phyloP scores from a whole-genome alignment of 2,113 vertebrate genomes.

The Prinia subflava region DNA sequence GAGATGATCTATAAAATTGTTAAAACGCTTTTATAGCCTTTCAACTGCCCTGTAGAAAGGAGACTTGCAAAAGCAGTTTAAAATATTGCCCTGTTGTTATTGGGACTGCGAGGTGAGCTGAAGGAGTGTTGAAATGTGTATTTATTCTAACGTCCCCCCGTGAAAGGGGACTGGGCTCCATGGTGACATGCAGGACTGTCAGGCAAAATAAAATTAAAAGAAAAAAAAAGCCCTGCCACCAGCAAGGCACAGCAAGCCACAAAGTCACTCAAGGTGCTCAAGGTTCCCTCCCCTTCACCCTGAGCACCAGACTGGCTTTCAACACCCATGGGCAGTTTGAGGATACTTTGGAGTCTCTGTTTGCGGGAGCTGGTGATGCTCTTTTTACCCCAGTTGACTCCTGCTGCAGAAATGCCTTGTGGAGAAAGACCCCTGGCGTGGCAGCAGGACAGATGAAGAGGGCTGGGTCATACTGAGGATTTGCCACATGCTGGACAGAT shows the following conservation, averaged over 20 bases:
- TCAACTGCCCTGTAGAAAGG: constrained; percentile 32
- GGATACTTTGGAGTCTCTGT: not conserved
- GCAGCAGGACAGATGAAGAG: not conserved
- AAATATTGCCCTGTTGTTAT: not conserved
- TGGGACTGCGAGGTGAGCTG: constrained; percentile 5
- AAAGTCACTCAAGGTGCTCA: not conserved
- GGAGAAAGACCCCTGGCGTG: not conserved
- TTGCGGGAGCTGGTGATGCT: not conserved
- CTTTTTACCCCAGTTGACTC: not conserved
- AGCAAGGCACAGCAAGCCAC: not conserved
- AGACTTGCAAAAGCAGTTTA: constrained; percentile 42
- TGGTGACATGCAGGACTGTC: not conserved
- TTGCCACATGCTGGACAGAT: not conserved
- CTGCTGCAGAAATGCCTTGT: not conserved
- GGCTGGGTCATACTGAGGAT: not conserved
- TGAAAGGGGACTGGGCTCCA: not conserved
- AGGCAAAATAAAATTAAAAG: not conserved
- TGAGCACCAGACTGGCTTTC: not conserved
- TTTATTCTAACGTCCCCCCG: not conserved
- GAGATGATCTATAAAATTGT: constrained; percentile 31
- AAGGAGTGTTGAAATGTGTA: constrained; percentile 11
- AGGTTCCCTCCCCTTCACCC: not conserved
- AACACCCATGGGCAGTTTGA: not conserved
- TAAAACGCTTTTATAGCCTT: constrained; percentile 40
- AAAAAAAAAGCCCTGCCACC: not conserved